Evolutionary conservation across 2,888 invertebrate species (phyloP), one percentile per base, ranked within the genome.

Genomic region (Pharmacophagus antenor): DNA sequence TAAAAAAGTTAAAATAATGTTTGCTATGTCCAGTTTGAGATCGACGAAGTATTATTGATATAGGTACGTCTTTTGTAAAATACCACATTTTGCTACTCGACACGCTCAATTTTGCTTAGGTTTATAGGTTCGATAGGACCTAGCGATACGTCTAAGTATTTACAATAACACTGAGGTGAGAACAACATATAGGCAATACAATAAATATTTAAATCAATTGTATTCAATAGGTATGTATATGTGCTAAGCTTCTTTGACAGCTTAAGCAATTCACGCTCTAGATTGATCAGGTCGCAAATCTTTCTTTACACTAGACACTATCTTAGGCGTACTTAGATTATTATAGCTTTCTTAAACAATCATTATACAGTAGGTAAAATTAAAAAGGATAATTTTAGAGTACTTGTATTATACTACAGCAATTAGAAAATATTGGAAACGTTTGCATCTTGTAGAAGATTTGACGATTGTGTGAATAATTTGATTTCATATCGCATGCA

Each of bases 31-130:
- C 51, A 27, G 22, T 56, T 41, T 49, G 42, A 50, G 44, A 60
- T 23, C 21, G 6, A 27, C 56, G 41, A 51, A 21, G 27, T 21
- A 17, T 21, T 47, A 25, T 7, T 41, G 31, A 21, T 18, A 25
- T 56, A 52, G 56, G 61, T 61, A 61, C 31, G 56, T 56, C n/a
- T 31, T 44, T 59, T 58, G 56, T 50, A 22, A 56, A 56, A 52
- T 50, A 48, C 25, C 51, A 52, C 56, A 56, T 21, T 56, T 49
- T 52, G 56, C 46, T 61, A 52, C 12, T 18, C 56, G 12, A 67
- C 81, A 80, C 79, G 80, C 80, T 77, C 71, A 63, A 67, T 67
- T 66, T 70, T 69, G 77, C 77, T 73, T 74, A 75, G 73, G 73
- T 66, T 66, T 23, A 65, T 67, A 57, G 48, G 59, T 54, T 46